Evolutionary conservation across 2,888 invertebrate species (phyloP).

Genomic region (Parapristionchus giblindavisi): DNA sequence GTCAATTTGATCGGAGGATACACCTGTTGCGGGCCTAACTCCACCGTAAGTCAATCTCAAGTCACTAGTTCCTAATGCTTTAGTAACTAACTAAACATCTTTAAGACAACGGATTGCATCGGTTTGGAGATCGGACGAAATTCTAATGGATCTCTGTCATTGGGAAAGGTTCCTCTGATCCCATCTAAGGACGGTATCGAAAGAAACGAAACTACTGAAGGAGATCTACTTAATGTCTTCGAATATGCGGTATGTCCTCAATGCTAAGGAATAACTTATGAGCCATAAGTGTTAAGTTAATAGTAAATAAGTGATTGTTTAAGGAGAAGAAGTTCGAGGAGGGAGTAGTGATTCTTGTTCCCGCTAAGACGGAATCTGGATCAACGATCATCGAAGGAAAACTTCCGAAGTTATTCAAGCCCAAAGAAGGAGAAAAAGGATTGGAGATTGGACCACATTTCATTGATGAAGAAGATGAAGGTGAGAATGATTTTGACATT

Average conservation of each 20-base stretch:
- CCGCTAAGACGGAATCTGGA: not conserved
- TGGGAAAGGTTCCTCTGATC: not conserved
- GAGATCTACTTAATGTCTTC: not conserved
- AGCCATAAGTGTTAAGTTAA: no score
- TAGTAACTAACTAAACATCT: not conserved
- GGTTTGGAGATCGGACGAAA: slow-evolving; percentile 41
- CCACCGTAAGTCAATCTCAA: slow-evolving; percentile 38
- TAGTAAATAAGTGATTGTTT: not conserved
- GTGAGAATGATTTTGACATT: not conserved
- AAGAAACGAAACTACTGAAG: slow-evolving; percentile 18
- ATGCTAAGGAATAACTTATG: no score
- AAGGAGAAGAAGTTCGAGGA: slow-evolving; percentile 7
- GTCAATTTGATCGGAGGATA: slow-evolving; percentile 66
- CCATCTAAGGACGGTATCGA: not conserved
- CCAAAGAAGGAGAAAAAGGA: slow-evolving; percentile 2
- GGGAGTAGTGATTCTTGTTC: not conserved
- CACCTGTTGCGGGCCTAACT: slow-evolving; percentile 62
- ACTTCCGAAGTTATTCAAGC: not conserved
- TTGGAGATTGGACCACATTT: slow-evolving; percentile 20
- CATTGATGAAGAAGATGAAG: not conserved
- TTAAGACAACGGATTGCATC: slow-evolving; percentile 40
- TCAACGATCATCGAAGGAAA: not conserved
- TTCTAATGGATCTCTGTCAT: not conserved
- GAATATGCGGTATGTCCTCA: slow-evolving; percentile 13
- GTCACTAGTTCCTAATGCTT: not conserved